Conservation (phyloP, 2,888 invertebrate species). For the Eupeodes latifasciatus region DNA sequence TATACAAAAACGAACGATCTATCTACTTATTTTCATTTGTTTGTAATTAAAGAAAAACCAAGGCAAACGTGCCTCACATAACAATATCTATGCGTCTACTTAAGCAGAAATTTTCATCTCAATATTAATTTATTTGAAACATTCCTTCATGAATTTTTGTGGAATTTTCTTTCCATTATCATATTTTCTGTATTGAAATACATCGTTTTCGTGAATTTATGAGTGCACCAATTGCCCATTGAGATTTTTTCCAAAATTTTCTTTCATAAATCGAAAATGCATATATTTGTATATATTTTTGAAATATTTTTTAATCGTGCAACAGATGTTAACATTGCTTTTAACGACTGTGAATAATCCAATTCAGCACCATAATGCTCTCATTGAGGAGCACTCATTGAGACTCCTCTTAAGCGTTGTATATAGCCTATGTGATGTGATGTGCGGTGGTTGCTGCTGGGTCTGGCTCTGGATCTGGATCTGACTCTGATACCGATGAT, state of each 20-base stretch:
- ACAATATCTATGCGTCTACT: slow-evolving; percentile 4
- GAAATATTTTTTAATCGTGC: slow-evolving; percentile 30
- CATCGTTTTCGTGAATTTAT: slow-evolving; percentile 4
- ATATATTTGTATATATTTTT: not conserved
- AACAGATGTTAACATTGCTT: slow-evolving; percentile 70
- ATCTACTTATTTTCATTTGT: not conserved
- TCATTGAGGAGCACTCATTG: slow-evolving; percentile 66
- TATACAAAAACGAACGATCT: not conserved
- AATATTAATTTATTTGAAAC: slow-evolving; percentile 5
- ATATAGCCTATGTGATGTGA: not conserved
- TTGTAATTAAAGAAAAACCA: not conserved
- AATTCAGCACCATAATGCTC: slow-evolving; percentile 65
- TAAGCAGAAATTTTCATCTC: slow-evolving; percentile 21
- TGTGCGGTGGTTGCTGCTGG: not conserved
- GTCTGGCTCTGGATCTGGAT: not conserved
- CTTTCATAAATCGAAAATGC: slow-evolving; percentile 23
- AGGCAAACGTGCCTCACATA: not conserved
- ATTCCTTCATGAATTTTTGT: slow-evolving; percentile 20
- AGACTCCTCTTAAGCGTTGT: slow-evolving; percentile 14
- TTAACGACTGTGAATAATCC: slow-evolving; percentile 67
- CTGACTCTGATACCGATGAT: not conserved
- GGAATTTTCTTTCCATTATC: not conserved
- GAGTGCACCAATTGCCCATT: not conserved
- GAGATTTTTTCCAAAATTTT: slow-evolving; percentile 26
- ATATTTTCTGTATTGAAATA: slow-evolving; percentile 13